Evolutionary conservation across 1,140 invertebrate genomes (phyloP).

Genomic region (Drosophila leontia): DNA sequence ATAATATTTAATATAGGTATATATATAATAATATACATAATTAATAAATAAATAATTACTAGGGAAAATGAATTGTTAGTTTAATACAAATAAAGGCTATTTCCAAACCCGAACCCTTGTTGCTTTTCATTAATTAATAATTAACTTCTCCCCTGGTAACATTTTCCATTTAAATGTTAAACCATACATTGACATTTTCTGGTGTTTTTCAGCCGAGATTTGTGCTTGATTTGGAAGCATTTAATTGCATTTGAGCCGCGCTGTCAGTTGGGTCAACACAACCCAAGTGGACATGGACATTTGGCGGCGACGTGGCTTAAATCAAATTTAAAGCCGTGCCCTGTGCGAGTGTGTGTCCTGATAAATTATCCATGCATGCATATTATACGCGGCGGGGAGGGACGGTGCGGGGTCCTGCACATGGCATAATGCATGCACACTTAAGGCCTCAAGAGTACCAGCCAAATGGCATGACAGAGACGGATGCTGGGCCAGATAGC

Average conservation of each 20-base stretch:
- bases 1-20: too few species aligned
- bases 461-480: slow-evolving; percentile 73
- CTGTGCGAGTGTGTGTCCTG: slow-evolving; percentile 18
- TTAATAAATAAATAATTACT: too few species aligned
- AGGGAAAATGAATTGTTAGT: too few species aligned
- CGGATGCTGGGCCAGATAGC: slow-evolving; percentile 56
- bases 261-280: slow-evolving; percentile 21
- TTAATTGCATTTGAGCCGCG: slow-evolving; percentile 55
- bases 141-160: not conserved
- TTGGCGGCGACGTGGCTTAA: slow-evolving; percentile 25
- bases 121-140: not conserved
- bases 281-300: slow-evolving; percentile 9
- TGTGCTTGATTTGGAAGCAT: slow-evolving; percentile 36
- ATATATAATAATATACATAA: too few species aligned
- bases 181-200: slow-evolving; percentile 13
- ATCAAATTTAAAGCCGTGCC: slow-evolving; percentile 54
- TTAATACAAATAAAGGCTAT: too few species aligned
- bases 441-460: slow-evolving; percentile 71
- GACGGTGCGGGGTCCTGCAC: slow-evolving; percentile 14
- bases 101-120: too few species aligned
- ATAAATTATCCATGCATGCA: slow-evolving; percentile 63
- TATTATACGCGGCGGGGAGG: slow-evolving; percentile 10
- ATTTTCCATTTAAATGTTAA: not conserved
- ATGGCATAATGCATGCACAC: slow-evolving; percentile 70
- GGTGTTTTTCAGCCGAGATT: slow-evolving; percentile 18